A percentile compares a stretch with the other conserved stretches of the same genome.
Evolutionary conservation across 2,113 vertebrate genomes (phyloP).

Genomic region (Perca fluviatilis): DNA sequence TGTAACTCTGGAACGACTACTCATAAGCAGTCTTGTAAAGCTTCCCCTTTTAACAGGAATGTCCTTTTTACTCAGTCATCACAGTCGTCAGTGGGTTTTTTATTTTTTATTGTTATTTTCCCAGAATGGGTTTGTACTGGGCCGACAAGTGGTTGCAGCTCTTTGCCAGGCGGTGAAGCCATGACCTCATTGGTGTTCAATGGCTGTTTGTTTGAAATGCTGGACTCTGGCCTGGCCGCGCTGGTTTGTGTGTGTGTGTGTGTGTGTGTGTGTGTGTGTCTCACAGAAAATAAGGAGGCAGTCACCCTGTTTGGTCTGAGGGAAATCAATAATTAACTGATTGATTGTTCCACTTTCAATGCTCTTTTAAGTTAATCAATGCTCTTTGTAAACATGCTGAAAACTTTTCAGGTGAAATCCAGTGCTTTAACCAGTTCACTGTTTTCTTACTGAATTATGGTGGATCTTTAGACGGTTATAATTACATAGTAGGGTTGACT

Average conservation of each 20-base stretch:
- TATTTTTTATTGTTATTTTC: background rate
- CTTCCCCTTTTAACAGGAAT: slow-evolving; percentile 12
- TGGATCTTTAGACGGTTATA: background rate
- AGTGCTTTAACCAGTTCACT: too few relatives aligned
- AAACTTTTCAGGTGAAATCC: background rate
- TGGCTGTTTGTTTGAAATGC: slow-evolving; percentile 75
- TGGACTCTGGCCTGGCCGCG: slow-evolving; percentile 77
- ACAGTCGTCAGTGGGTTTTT: background rate
- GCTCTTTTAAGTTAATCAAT: background rate
- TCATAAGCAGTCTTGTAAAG: slow-evolving; percentile 22
- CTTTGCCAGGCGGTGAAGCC: slow-evolving; percentile 63
- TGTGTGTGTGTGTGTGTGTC: slow-evolving; percentile 14
- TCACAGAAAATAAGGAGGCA: background rate
- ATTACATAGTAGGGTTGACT: background rate
- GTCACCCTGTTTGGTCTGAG: slow-evolving; percentile 21
- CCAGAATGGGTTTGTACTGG: background rate
- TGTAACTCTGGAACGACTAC: slow-evolving; percentile 6
- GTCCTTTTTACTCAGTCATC: slow-evolving; percentile 2
- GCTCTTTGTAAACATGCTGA: background rate
- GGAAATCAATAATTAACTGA: slow-evolving; percentile 38
- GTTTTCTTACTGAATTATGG: background rate
- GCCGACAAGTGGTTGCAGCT: slow-evolving; percentile 29
- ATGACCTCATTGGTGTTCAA: slow-evolving; percentile 78
- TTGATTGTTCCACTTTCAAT: slow-evolving; percentile 12
- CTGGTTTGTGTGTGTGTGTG: slow-evolving; percentile 20